Base-by-base conservation (phyloP, 1,140 invertebrate genomes). In the Cydia amplana region DNA sequence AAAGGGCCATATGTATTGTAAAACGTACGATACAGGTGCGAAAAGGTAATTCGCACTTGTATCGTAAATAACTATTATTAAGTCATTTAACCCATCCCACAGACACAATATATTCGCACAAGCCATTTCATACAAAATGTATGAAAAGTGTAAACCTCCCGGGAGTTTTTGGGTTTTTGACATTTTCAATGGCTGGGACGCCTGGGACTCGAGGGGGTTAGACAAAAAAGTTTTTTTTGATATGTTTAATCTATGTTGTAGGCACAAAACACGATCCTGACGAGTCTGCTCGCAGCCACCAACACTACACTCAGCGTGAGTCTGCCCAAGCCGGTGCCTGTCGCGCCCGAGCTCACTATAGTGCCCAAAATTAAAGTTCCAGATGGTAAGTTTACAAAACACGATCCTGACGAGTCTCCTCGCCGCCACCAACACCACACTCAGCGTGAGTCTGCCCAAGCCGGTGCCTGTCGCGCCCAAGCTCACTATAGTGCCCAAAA, bases 251-350 rank as follows among this genome's bases (percentile, higher is more conserved):
- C 1, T 14, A 12, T 51, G 49, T 88, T 80, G 12, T 83, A 90
- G 86, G 86, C 89, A 1, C 88, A 91, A 74, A 91, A 91, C 78
- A 86, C 83, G 20, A 91, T 91, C 14, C 78, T 91, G n/a, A 87
- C 88, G 1, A 90, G 86, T 75, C 76, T 91, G 0, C 75, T 91
- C 4, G 88, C 87, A 0, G 85, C 87, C 0, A 83, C 82, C 18
- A 87, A 87, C 60, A 85, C 86, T 4, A 80, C 82, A 0, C 65
- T 89, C 1, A 51, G 25, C 16, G 65, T 43, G 9, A 20, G n/a
- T 3, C 64, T 14, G 51, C 73, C 23, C 23, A 60, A 23, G 7
- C 55, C 55, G 3, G 18, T 5, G 20, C 55, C 55, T 3, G 20
- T 60, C 23, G 55, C 20, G 20, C 49, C 32, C 0, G 20, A 74